Evolutionary conservation across 1,140 invertebrate species (phyloP).

Genomic region (Eupristina koningsbergeri): DNA sequence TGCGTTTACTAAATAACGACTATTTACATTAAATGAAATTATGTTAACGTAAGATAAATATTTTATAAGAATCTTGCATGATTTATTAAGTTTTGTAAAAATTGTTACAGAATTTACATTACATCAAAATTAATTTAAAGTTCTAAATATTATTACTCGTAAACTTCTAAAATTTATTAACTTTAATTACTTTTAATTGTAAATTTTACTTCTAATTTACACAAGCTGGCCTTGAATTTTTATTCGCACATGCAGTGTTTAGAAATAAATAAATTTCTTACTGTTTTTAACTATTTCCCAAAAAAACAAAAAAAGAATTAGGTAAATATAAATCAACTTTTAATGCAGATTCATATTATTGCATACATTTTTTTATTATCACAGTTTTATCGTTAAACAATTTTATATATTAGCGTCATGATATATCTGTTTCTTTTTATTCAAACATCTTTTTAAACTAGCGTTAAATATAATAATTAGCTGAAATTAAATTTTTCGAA

Average conservation of each 20-base stretch:
- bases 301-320: slow-evolving; percentile 1
- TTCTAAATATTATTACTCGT: slow-evolving; percentile 29
- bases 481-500: neutral
- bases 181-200: slow-evolving; percentile 2
- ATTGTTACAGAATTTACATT: slow-evolving; percentile 27
- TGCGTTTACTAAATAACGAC: slow-evolving; percentile 20
- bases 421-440: slow-evolving; percentile 14
- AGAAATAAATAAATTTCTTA: slow-evolving; percentile 9
- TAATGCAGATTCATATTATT: slow-evolving; percentile 16
- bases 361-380: slow-evolving; percentile 41
- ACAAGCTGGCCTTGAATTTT: slow-evolving; percentile 47
- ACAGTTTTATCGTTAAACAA: slow-evolving; percentile 29
- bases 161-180: slow-evolving; percentile 31
- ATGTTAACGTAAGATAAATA: slow-evolving; percentile 19
- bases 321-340: slow-evolving; percentile 27
- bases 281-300: slow-evolving; percentile 12
- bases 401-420: slow-evolving; percentile 21
- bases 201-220: slow-evolving; percentile 34
- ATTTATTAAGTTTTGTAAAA: slow-evolving; percentile 32
- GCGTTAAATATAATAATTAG: slow-evolving; percentile 12
- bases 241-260: neutral
- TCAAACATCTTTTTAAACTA: slow-evolving; percentile 18
- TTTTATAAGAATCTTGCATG: slow-evolving; percentile 26
- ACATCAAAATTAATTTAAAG: neutral
- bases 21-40: slow-evolving; percentile 28